Conservation (phyloP, 2,797 vertebrate genomes). For the Pseudochromis fuscus region DNA sequence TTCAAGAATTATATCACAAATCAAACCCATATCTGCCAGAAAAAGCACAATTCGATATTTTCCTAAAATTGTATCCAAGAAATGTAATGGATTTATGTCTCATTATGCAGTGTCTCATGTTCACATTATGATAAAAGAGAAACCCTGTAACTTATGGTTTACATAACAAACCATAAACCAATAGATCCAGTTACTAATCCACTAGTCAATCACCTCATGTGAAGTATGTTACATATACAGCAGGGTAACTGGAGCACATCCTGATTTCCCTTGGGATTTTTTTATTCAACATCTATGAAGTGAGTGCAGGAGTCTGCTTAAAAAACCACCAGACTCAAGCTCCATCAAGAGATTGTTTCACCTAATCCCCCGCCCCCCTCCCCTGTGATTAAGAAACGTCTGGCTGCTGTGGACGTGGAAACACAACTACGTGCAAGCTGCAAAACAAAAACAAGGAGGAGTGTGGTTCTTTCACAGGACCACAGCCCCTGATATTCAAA, state of each 20-base stretch:
- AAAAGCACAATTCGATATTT: too few relatives aligned
- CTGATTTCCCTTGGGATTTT: neutral
- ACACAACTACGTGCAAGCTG: neutral
- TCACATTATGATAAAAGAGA: neutral
- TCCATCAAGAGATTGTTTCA: conserved; percentile 48
- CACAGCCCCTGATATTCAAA: conserved; percentile 71
- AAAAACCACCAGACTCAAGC: conserved; percentile 42
- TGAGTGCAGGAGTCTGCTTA: conserved; percentile 8
- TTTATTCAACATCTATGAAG: conserved; percentile 17
- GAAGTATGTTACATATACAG: neutral
- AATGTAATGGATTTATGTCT: too few relatives aligned
- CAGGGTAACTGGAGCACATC: neutral
- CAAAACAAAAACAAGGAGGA: conserved; percentile 19
- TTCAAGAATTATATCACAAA: too few relatives aligned
- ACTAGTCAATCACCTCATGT: too few relatives aligned
- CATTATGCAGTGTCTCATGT: neutral
- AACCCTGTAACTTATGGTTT: too few relatives aligned
- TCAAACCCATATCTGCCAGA: too few relatives aligned
- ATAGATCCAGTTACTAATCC: neutral
- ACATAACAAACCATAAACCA: neutral
- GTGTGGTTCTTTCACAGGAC: neutral
- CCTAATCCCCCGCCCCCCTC: conserved; percentile 34
- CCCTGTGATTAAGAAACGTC: conserved; percentile 45
- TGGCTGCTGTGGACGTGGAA: conserved; percentile 25
- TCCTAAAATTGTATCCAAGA: too few relatives aligned